phyloP scores from a whole-genome alignment of 2,888 invertebrate species.

The Timandra comae region DNA sequence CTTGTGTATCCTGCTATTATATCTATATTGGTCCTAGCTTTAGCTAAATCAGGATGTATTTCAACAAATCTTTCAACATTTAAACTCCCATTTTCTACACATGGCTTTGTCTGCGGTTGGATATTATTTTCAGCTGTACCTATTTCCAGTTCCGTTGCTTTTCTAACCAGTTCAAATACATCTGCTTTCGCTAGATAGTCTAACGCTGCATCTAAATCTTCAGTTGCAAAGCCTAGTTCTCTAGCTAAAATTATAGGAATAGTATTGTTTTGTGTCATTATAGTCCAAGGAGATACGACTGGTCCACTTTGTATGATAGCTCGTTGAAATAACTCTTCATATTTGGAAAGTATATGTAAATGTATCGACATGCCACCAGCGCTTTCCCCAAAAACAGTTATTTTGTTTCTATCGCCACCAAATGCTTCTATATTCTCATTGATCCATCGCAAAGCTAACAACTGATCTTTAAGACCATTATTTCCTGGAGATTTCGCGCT shows the following conservation, averaged over 20 bases:
- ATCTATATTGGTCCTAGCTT: slow-evolving; percentile 5
- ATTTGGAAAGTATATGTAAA: slow-evolving; percentile 23
- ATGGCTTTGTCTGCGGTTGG: slow-evolving; percentile 10
- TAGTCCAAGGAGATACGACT: slow-evolving; percentile 4
- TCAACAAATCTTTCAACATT: slow-evolving; percentile 1
- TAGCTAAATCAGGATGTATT: slow-evolving; percentile 4
- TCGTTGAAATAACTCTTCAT: slow-evolving; percentile 27
- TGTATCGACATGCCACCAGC: slow-evolving; percentile 30
- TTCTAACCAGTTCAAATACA: slow-evolving; percentile 5
- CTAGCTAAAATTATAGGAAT: slow-evolving; percentile 3
- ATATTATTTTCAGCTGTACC: slow-evolving; percentile 1
- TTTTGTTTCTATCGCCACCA: slow-evolving; percentile 28
- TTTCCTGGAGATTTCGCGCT: slow-evolving; percentile 31
- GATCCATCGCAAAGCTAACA: slow-evolving; percentile 31
- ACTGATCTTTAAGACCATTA: slow-evolving; percentile 35
- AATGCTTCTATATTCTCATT: slow-evolving; percentile 32
- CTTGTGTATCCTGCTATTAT: slow-evolving; percentile 5
- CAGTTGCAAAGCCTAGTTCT: slow-evolving; percentile 9
- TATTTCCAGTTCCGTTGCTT: slow-evolving; percentile 1
- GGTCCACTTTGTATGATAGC: slow-evolving; percentile 19
- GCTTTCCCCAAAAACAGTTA: slow-evolving; percentile 33
- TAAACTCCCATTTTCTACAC: slow-evolving; percentile 14
- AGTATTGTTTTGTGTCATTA: slow-evolving; percentile 2
- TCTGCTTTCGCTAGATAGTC: slow-evolving; percentile 9
- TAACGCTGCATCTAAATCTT: slow-evolving; percentile 13